Evolutionary conservation across 2,797 vertebrate genomes (phyloP).

Genomic region (Muscicapa striata): DNA sequence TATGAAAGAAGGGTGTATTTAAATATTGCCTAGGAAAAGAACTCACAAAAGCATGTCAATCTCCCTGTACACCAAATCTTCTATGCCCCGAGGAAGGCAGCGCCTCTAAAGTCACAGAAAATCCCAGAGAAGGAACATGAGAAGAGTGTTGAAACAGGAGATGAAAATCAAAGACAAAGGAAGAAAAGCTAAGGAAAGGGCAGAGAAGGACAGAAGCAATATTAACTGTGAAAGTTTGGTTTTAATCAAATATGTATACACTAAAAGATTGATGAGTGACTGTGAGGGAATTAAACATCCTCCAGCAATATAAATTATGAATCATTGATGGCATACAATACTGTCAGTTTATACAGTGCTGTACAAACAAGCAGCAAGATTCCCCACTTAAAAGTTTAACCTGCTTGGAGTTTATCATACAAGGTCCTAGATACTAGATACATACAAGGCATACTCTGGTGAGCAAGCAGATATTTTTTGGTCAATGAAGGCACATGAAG

Average conservation of each 20-base stretch:
- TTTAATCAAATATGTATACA: conserved; percentile 41
- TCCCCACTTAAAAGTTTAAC: background rate
- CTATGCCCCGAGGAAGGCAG: background rate
- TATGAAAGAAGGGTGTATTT: background rate
- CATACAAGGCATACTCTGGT: background rate
- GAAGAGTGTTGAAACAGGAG: background rate
- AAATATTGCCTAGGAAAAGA: background rate
- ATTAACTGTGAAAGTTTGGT: conserved; percentile 11
- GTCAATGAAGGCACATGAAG: background rate
- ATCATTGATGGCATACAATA: conserved; percentile 14
- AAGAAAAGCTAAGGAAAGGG: conserved; percentile 22
- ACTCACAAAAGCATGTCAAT: background rate
- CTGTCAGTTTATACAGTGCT: conserved; percentile 14
- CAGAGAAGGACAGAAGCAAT: background rate
- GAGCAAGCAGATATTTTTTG: background rate
- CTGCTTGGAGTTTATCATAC: background rate
- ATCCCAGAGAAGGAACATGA: background rate
- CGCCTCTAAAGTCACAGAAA: background rate
- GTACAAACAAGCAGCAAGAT: conserved; percentile 31
- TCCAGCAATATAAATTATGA: conserved; percentile 29
- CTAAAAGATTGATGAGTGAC: conserved; percentile 48
- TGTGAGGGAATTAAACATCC: conserved; percentile 31
- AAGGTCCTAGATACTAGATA: background rate
- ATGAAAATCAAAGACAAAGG: conserved; percentile 6
- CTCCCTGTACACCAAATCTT: background rate